Evolutionary conservation across 2,888 invertebrate species (phyloP).

Genomic region (Hecatera dysodea): DNA sequence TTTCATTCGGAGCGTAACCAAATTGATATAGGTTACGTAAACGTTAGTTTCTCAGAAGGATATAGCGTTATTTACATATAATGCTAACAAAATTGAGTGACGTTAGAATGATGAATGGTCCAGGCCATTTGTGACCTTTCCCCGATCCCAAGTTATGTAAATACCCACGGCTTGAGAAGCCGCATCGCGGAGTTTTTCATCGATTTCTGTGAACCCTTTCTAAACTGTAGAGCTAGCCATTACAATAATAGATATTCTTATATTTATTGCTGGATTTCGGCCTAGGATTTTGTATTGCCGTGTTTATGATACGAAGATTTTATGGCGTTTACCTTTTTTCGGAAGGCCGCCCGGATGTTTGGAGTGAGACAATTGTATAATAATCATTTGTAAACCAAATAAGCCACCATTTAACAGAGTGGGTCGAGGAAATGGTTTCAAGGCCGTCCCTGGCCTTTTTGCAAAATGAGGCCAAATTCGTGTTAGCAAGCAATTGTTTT

Average conservation of each 20-base stretch:
- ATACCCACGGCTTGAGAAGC: slow-evolving; percentile 63
- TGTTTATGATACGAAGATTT: slow-evolving; percentile 48
- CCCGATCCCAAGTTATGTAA: slow-evolving; percentile 73
- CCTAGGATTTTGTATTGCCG: slow-evolving; percentile 33
- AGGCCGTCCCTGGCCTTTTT: slow-evolving; percentile 25
- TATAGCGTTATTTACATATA: slow-evolving; percentile 70
- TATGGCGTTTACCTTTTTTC: slow-evolving; percentile 42
- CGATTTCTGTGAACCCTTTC: slow-evolving; percentile 64
- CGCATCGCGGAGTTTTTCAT: slow-evolving; percentile 68
- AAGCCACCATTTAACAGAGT: slow-evolving; percentile 38
- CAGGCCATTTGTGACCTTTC: slow-evolving; percentile 73
- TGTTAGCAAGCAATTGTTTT: slow-evolving; percentile 23
- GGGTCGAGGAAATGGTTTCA: slow-evolving; percentile 41
- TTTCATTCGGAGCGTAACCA: slow-evolving; percentile 64
- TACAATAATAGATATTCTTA: slow-evolving; percentile 60
- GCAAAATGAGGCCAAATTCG: slow-evolving; percentile 21
- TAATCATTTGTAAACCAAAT: slow-evolving; percentile 56
- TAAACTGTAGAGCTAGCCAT: slow-evolving; percentile 65
- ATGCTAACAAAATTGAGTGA: slow-evolving; percentile 76
- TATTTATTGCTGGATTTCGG: slow-evolving; percentile 58
- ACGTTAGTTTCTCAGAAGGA: slow-evolving; percentile 62
- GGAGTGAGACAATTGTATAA: slow-evolving; percentile 32
- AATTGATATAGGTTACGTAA: slow-evolving; percentile 69
- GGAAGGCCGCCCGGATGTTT: slow-evolving; percentile 5
- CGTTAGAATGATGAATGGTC: slow-evolving; percentile 75